Evolutionary conservation across 2,888 invertebrate genomes (phyloP).

Genomic region (Chrysomela aeneicollis): DNA sequence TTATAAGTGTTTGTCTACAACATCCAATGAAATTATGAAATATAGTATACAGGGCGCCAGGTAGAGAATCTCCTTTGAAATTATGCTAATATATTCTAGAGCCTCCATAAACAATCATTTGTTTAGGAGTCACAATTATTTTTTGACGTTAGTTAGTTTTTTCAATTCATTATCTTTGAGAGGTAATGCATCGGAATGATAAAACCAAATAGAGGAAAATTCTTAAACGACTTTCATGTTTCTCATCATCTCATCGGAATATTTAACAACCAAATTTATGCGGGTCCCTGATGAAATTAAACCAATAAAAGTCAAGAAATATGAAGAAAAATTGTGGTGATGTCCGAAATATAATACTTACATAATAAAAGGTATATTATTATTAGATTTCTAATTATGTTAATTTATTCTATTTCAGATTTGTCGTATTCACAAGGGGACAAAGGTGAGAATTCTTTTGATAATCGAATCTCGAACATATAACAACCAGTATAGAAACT

Average conservation of each 20-base stretch:
- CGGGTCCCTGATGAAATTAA: constrained; percentile 20
- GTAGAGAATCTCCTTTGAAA: constrained; percentile 40
- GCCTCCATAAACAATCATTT: constrained; percentile 32
- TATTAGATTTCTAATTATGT: background rate
- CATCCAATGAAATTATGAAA: constrained; percentile 42
- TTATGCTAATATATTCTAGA: constrained; percentile 46
- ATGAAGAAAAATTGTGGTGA: too few relatives aligned
- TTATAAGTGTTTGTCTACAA: constrained; percentile 3
- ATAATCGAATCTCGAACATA: too few relatives aligned
- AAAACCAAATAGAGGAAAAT: constrained; percentile 45
- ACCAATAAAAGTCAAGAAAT: constrained; percentile 30
- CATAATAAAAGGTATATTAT: background rate
- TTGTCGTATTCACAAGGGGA: background rate
- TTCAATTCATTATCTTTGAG: constrained; percentile 34
- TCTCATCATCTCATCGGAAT: constrained; percentile 32
- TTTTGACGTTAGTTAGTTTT: constrained; percentile 33
- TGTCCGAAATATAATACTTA: background rate
- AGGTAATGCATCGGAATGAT: constrained; percentile 40
- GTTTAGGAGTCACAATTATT: constrained; percentile 34
- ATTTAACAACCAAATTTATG: constrained; percentile 26
- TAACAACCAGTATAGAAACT: too few relatives aligned
- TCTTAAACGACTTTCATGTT: constrained; percentile 43
- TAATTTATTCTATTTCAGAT: background rate
- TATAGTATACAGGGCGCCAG: constrained; percentile 44
- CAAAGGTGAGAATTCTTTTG: background rate